These are phyloP conservation scores for Pediacus dermestoides DNA, from an alignment of 2,888 invertebrate genomes.

Conservation along the genomic window DNA sequence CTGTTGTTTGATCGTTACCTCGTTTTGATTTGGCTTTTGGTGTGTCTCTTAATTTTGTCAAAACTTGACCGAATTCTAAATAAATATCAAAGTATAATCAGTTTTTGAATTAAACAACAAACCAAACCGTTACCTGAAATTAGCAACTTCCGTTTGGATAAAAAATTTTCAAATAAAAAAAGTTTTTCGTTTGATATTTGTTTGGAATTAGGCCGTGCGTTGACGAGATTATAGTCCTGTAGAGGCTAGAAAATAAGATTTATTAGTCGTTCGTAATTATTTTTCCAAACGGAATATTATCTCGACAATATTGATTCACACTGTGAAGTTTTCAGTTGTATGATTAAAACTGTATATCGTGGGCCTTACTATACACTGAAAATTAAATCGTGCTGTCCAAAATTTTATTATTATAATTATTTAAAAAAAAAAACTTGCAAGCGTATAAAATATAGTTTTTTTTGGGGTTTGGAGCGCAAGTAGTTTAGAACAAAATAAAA, in stretches of 20 bases:
- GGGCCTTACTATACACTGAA: constrained; percentile 55
- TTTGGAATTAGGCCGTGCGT: no score
- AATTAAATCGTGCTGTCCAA: constrained; percentile 53
- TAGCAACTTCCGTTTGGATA: no score
- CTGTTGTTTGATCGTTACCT: constrained; percentile 18
- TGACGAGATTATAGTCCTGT: constrained; percentile 28
- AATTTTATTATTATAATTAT: constrained; percentile 40
- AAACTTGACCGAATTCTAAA: constrained; percentile 1
- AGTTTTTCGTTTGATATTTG: no score
- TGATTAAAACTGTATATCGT: constrained; percentile 50
- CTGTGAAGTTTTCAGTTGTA: constrained; percentile 52
- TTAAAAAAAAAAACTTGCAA: constrained; percentile 20
- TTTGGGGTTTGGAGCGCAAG: constrained; percentile 28
- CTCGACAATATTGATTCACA: constrained; percentile 53
- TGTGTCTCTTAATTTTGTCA: constrained; percentile 24
- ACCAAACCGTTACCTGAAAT: no score
- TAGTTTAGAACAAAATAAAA: constrained; percentile 16
- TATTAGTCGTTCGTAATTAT: constrained; percentile 43
- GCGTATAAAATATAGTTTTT: constrained; percentile 22
- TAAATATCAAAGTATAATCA: no score
- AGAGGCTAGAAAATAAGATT: constrained; percentile 39
- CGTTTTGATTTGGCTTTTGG: constrained; percentile 22
- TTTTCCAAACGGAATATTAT: constrained; percentile 45
- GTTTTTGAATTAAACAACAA: no score
- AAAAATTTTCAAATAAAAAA: no score